These are phyloP conservation scores for Tortricodes alternella DNA, from an alignment of 2,888 invertebrate genomes.

Conservation along the genomic window DNA sequence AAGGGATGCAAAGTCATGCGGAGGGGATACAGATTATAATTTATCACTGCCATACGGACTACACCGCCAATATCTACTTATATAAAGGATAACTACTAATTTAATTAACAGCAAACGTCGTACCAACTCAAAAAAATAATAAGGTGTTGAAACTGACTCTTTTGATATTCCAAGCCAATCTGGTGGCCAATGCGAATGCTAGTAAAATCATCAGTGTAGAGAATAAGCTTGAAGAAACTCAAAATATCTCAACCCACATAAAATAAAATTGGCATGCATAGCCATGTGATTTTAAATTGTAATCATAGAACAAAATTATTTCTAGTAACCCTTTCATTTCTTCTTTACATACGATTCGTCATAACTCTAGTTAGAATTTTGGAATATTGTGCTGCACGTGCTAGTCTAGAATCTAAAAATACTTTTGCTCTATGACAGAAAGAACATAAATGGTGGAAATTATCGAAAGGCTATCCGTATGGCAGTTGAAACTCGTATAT, in stretches of 20 bases:
- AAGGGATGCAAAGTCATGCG: conserved; percentile 42
- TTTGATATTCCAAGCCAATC: too few species aligned
- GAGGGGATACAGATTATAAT: conserved; percentile 28
- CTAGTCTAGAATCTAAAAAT: conserved; percentile 13
- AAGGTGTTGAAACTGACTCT: too few species aligned
- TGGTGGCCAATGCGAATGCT: too few species aligned
- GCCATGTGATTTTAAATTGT: too few species aligned
- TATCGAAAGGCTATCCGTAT: conserved; percentile 53
- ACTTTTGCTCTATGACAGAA: conserved; percentile 2
- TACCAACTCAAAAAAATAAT: too few species aligned
- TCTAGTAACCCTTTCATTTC: background rate
- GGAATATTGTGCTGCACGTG: background rate
- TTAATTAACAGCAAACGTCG: background rate
- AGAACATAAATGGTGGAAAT: background rate
- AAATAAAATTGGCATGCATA: too few species aligned
- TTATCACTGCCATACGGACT: conserved; percentile 52
- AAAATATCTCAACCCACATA: too few species aligned
- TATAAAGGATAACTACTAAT: conserved; percentile 25
- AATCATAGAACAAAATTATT: conserved; percentile 14
- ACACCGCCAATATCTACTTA: conserved; percentile 32
- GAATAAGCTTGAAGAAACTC: too few species aligned
- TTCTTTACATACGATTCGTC: background rate
- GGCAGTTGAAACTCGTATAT: conserved; percentile 48
- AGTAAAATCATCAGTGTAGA: too few species aligned
- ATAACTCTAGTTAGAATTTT: background rate